Conservation (phyloP, 2,797 vertebrate genomes). For the Poliocrania exsul region DNA sequence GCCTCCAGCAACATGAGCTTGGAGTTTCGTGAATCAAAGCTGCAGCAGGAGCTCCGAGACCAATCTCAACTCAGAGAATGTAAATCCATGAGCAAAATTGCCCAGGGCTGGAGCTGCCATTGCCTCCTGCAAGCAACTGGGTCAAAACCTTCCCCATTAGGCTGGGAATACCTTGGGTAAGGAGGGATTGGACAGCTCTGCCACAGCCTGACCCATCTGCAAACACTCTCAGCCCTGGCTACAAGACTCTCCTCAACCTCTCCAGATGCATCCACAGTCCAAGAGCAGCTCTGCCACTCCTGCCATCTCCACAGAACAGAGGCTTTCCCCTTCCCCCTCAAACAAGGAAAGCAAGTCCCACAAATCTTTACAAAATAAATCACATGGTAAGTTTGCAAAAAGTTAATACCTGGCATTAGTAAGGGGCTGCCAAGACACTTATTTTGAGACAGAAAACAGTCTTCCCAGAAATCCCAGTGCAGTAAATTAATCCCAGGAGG, state of each 20-base stretch:
- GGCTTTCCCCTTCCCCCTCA: background rate
- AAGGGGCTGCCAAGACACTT: background rate
- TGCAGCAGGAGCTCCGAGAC: background rate
- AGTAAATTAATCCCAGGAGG: constrained; percentile 68
- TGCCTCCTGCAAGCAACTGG: background rate
- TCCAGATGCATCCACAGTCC: background rate
- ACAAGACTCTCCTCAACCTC: background rate
- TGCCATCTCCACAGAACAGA: background rate
- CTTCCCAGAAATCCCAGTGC: constrained; percentile 24
- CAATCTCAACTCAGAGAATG: fast-evolving
- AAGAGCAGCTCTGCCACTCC: background rate
- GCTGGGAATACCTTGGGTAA: background rate
- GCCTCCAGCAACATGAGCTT: background rate
- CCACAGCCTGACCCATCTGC: background rate
- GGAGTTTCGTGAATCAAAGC: background rate
- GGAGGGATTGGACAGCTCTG: background rate
- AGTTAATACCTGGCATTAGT: background rate
- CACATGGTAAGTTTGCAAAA: background rate
- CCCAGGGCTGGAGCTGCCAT: background rate
- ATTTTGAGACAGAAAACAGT: constrained; percentile 9
- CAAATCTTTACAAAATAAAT: background rate
- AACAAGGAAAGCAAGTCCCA: background rate
- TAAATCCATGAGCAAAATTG: background rate
- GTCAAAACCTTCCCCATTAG: background rate
- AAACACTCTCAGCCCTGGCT: background rate